Evolutionary conservation across 2,797 vertebrate genomes (phyloP), one percentile per base, ranked within the genome.

Genomic region (Meda fulgida): DNA sequence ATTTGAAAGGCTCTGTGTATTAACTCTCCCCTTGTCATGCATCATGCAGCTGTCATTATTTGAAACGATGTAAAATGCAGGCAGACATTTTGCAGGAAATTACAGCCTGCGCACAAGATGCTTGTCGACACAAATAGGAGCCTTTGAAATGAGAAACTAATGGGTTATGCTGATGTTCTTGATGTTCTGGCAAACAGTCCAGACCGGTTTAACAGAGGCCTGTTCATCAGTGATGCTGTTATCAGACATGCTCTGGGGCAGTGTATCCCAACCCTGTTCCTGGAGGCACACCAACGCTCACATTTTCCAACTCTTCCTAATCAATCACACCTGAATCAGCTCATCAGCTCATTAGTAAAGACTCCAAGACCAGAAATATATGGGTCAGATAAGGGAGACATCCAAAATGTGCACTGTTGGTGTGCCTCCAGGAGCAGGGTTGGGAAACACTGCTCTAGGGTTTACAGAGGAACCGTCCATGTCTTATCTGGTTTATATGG

Each of bases 11-110:
- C 76, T 79, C 69, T 48, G 43, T 78, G 76, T 48, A 80, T 88
- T 85, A 81, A 71, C 78, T 87, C 78, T 69, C 69, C n/a, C 40
- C 36, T 48, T 83, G 63, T 67, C 63, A 67, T 72, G 69, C 53
- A 72, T 84, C 79, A 66, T 23, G 63, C 79, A 51, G 79, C 84
- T 70, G 60, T 86, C 79, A 69, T 69, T 80, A 70, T 79, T 73
- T 80, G 75, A 85, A 84, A 53, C 23, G 48, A 73, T 72, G 81
- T 75, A 73, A 84, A 79, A 84, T 72, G 76, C 77, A 1, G 83
- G 76, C 76, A 80, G 83, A 72, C 66, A 55, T 84, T 84, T 84
- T n/a, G 77, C 83, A 79, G 83, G 76, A 86, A 86, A 86, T 86
- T 82, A 78, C 66, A 81, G 72, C 65, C 73, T 43, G 48, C 23